Percentiles rank a stretch among this genome's conserved stretches.
phyloP scores from a whole-genome alignment of 1,140 invertebrate species.

The Acromyrmex charruanus region DNA sequence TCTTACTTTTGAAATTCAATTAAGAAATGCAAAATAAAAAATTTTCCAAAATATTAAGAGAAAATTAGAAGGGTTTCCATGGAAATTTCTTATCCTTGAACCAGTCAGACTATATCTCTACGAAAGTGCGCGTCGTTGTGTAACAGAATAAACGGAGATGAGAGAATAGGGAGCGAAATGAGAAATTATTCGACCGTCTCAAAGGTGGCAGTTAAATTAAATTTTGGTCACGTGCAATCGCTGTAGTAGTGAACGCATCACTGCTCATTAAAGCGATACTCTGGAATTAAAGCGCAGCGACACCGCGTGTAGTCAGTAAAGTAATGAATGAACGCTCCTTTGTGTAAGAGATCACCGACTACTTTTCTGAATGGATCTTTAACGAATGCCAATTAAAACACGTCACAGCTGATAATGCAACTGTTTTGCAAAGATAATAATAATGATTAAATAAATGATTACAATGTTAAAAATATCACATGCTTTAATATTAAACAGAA shows the following conservation, averaged over 20 bases:
- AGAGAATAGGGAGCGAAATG: background rate
- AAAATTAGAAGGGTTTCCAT: background rate
- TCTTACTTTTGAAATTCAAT: background rate
- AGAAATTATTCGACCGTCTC: constrained; percentile 49
- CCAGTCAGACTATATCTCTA: background rate
- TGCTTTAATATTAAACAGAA: background rate
- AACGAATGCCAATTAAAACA: constrained; percentile 18
- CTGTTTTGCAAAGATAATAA: background rate
- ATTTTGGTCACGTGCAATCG: constrained; percentile 64
- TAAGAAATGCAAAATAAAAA: background rate
- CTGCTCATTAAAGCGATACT: constrained; percentile 45
- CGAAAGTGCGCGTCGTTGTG: background rate
- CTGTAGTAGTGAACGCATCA: background rate
- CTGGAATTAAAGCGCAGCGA: constrained; percentile 63
- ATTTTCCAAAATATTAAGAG: background rate
- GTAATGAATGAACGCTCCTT: constrained; percentile 62
- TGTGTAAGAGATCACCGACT: constrained; percentile 17
- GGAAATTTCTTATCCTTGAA: background rate
- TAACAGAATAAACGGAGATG: background rate
- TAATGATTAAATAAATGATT: background rate
- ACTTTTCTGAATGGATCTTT: constrained; percentile 47
- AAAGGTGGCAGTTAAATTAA: constrained; percentile 64
- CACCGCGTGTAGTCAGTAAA: constrained; percentile 29
- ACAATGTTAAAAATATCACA: background rate
- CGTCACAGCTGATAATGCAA: background rate